Evolutionary conservation across 2,797 vertebrate genomes (phyloP).

Genomic region (Cynopterus sphinx): DNA sequence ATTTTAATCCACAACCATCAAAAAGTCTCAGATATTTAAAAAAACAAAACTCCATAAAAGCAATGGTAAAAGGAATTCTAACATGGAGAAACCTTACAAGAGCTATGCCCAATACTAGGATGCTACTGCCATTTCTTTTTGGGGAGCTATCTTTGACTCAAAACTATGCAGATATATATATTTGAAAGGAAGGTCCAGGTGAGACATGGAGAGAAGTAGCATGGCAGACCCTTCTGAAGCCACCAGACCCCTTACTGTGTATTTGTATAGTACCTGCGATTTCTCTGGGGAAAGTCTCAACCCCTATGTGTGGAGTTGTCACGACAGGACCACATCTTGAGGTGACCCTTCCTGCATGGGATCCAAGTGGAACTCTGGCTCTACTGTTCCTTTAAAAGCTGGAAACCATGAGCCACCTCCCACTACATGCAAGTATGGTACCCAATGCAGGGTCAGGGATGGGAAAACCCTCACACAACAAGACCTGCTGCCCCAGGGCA

Average conservation of each 20-base stretch:
- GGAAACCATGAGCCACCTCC: neutral
- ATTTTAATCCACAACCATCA: neutral
- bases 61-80: neutral
- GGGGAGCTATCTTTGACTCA: neutral
- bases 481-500: neutral
- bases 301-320: neutral
- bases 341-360: accelerated
- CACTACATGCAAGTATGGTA: neutral
- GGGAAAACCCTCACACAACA: neutral
- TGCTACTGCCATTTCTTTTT: neutral
- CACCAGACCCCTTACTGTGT: neutral
- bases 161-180: too few species aligned
- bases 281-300: neutral
- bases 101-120: neutral
- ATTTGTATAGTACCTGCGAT: neutral
- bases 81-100: neutral
- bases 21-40: neutral
- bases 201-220: neutral
- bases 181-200: neutral
- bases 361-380: neutral
- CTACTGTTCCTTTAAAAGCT: neutral
- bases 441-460: too few species aligned
- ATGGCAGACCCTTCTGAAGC: neutral
- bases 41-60: neutral
- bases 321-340: neutral